A percentile compares a stretch with the other conserved stretches of the same genome.
Conservation (phyloP, 2,888 invertebrate genomes). For the Drosophila kambysellisi region DNA sequence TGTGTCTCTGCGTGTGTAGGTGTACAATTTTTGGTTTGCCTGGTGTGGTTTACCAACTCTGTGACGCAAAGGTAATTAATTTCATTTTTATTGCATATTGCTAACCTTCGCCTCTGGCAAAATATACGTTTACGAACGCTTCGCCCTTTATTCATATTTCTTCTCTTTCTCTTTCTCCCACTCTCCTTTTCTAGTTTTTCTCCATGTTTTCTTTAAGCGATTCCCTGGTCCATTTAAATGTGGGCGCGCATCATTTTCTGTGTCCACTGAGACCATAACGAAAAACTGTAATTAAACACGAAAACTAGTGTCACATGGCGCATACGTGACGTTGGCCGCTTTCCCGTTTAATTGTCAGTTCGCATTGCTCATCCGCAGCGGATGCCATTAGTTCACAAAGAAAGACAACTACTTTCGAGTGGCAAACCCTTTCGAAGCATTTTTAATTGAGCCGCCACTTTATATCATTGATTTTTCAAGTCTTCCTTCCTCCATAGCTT, state of each 20-base stretch:
- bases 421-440: slow-evolving; percentile 14
- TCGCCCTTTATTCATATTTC: slow-evolving; percentile 49
- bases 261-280: slow-evolving; percentile 52
- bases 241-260: slow-evolving; percentile 60
- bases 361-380: slow-evolving; percentile 57
- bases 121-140: slow-evolving; percentile 31
- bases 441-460: slow-evolving; percentile 24
- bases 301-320: slow-evolving; percentile 78
- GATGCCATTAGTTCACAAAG: slow-evolving; percentile 23
- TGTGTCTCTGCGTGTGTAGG: background rate
- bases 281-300: slow-evolving; percentile 76
- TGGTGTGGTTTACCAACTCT: slow-evolving; percentile 24
- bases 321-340: slow-evolving; percentile 69
- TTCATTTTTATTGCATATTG: slow-evolving; percentile 72
- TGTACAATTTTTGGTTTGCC: slow-evolving; percentile 10
- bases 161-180: background rate
- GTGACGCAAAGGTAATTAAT: slow-evolving; percentile 66
- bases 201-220: background rate
- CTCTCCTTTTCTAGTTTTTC: slow-evolving; percentile 6
- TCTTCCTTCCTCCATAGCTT: background rate
- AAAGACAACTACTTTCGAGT: slow-evolving; percentile 13
- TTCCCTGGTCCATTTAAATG: slow-evolving; percentile 35
- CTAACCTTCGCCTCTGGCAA: slow-evolving; percentile 31
- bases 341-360: slow-evolving; percentile 60
- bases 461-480: slow-evolving; percentile 29